Conservation (phyloP, 2,888 invertebrate genomes). For the Nemurella pictetii region DNA sequence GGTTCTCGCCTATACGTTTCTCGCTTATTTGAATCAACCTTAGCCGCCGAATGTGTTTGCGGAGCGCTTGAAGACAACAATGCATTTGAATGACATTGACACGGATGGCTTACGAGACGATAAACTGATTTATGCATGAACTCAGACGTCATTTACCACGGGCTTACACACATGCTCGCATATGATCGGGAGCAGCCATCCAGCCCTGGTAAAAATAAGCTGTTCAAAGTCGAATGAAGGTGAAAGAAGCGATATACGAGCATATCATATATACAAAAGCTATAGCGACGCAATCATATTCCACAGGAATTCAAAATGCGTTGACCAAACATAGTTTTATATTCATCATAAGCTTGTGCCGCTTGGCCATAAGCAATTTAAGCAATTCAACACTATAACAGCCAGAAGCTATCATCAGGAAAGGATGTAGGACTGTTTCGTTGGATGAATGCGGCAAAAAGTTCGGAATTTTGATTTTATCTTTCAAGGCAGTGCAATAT, state of each 20-base stretch:
- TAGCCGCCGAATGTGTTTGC: neutral
- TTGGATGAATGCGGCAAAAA: too few relatives aligned
- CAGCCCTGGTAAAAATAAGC: constrained; percentile 32
- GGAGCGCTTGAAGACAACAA: neutral
- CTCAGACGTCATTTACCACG: constrained; percentile 5
- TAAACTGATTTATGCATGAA: constrained; percentile 10
- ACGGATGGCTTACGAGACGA: neutral
- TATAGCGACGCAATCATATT: neutral
- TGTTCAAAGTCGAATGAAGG: constrained; percentile 24
- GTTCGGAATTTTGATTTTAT: too few relatives aligned
- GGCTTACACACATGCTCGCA: neutral
- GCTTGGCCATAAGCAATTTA: neutral
- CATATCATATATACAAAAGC: neutral
- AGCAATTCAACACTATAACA: too few relatives aligned
- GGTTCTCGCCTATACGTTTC: neutral
- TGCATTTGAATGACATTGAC: neutral
- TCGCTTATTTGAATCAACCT: neutral
- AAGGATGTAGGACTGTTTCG: neutral
- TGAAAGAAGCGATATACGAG: neutral
- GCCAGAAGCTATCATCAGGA: neutral
- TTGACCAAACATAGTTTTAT: neutral
- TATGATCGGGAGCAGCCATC: neutral
- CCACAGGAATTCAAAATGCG: neutral
- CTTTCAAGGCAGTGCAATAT: neutral
- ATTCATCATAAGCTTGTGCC: neutral